These are phyloP conservation scores for Nymphalis c-album DNA, from an alignment of 2,888 invertebrate genomes.

Conservation along the genomic window DNA sequence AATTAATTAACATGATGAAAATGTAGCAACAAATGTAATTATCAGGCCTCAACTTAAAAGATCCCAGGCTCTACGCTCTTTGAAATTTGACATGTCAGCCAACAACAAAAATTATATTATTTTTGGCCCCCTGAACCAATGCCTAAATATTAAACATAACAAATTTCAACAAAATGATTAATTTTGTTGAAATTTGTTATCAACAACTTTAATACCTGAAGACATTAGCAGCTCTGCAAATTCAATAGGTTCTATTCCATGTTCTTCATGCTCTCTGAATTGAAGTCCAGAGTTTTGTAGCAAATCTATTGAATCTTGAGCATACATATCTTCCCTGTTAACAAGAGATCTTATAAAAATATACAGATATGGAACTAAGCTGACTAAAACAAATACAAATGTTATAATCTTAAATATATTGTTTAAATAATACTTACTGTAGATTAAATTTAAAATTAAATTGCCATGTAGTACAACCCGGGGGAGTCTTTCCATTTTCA, in stretches of 20 bases:
- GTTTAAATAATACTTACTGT: slow-evolving; percentile 82
- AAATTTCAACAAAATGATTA: no score
- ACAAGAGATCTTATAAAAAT: slow-evolving; percentile 40
- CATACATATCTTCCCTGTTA: slow-evolving; percentile 95
- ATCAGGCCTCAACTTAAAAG: not conserved
- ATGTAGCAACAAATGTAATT: not conserved
- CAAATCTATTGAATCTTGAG: slow-evolving; percentile 97
- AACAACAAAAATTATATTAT: no score
- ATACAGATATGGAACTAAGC: slow-evolving; percentile 27
- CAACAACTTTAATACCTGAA: slow-evolving; percentile 80
- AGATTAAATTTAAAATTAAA: slow-evolving; percentile 98
- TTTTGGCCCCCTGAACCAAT: no score
- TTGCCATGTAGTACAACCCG: slow-evolving; percentile 96
- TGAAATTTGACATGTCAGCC: no score
- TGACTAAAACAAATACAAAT: slow-evolving; percentile 14
- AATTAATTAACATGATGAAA: not conserved
- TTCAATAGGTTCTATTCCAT: slow-evolving; percentile 95
- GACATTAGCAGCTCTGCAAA: slow-evolving; percentile 97
- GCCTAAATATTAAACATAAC: no score
- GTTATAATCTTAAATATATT: slow-evolving; percentile 1
- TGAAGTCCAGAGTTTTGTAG: slow-evolving; percentile 96
- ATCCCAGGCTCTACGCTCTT: no score
- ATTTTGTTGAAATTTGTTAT: not conserved
- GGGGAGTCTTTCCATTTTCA: slow-evolving; percentile 94
- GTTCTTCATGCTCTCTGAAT: slow-evolving; percentile 96